A percentile compares a stretch with the other conserved stretches of the same genome.
Conservation (phyloP, 37 sponge, comb jelly and placozoan genomes). For the Halichondria panicea region DNA sequence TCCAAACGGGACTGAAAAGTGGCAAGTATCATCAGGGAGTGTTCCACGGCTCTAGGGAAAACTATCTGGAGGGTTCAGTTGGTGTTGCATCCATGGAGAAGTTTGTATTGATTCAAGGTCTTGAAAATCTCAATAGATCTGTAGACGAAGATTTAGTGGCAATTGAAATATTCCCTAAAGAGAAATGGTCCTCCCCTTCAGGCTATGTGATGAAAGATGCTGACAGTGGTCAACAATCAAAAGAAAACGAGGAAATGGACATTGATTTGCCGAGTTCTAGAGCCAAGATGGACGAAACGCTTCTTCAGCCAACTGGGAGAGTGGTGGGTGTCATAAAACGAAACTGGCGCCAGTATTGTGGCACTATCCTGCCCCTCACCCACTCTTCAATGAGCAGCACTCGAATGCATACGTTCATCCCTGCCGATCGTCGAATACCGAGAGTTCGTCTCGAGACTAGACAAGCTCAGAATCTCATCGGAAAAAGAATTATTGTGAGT, state of each 20-base stretch:
- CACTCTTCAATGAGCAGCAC: conserved; percentile 20
- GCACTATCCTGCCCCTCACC: conserved; percentile 77
- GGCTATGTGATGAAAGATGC: conserved; percentile 65
- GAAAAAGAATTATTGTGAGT: conserved; percentile 92
- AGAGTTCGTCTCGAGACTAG: conserved; percentile 78
- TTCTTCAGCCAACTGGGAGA: conserved; percentile 57
- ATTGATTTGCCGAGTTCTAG: background rate
- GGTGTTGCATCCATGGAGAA: conserved; percentile 45
- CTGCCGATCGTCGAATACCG: conserved; percentile 86
- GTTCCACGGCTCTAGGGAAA: conserved; percentile 86
- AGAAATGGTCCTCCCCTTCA: conserved; percentile 80
- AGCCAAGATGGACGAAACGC: background rate
- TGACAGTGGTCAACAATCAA: background rate
- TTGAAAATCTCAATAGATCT: conserved; percentile 84
- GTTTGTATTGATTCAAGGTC: conserved; percentile 74
- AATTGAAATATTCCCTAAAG: conserved; percentile 82
- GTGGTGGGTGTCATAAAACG: conserved; percentile 94
- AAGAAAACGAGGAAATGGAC: background rate
- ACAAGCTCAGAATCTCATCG: conserved; percentile 67
- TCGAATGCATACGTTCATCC: conserved; percentile 73
- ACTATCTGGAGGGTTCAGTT: conserved; percentile 83
- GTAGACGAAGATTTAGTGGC: conserved; percentile 92
- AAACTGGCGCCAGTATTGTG: conserved; percentile 95
- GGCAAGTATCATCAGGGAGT: conserved; percentile 74
- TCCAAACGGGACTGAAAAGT: conserved; percentile 80